Percentiles rank a stretch among this genome's conserved stretches.
Conservation (phyloP, 2,888 invertebrate species). For the Ophion costatus region DNA sequence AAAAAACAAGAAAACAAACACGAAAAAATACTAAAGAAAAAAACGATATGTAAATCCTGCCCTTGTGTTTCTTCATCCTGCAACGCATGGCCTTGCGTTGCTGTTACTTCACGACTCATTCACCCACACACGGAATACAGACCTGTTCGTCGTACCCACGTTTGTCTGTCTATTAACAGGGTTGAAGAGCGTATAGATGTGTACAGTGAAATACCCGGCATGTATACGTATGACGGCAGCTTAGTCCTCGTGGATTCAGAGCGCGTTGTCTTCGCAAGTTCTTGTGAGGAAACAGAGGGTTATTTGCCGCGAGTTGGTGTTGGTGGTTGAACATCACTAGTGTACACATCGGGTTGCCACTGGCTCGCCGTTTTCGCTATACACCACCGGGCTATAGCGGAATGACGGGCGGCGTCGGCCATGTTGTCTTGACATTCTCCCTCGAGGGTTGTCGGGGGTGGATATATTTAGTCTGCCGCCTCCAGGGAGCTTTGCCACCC, state of each 20-base stretch:
- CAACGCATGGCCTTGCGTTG: conserved; percentile 18
- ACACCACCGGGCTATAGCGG: conserved; percentile 71
- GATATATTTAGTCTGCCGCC: conserved; percentile 83
- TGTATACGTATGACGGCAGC: conserved; percentile 4
- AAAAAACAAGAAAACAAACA: conserved; percentile 3
- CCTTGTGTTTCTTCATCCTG: conserved; percentile 4
- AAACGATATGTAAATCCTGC: not conserved
- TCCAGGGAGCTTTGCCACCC: conserved; percentile 78
- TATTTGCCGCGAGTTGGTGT: conserved; percentile 43
- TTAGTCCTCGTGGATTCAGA: conserved; percentile 47
- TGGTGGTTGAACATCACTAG: conserved; percentile 76
- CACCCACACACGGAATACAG: not conserved
- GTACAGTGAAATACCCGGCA: not conserved
- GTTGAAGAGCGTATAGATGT: not conserved
- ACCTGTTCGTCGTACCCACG: conserved; percentile 17
- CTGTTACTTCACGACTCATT: conserved; percentile 41
- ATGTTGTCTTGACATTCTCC: conserved; percentile 84
- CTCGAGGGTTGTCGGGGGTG: conserved; percentile 78
- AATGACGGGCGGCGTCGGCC: conserved; percentile 83
- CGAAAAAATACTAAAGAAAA: not conserved
- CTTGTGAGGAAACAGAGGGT: conserved; percentile 60
- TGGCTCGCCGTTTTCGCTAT: conserved; percentile 49
- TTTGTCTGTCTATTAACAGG: conserved; percentile 2
- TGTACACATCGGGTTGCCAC: conserved; percentile 78
- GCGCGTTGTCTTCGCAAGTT: conserved; percentile 56